Conservation (phyloP, 2,113 vertebrate genomes). For the Pollimyrus isidori region DNA sequence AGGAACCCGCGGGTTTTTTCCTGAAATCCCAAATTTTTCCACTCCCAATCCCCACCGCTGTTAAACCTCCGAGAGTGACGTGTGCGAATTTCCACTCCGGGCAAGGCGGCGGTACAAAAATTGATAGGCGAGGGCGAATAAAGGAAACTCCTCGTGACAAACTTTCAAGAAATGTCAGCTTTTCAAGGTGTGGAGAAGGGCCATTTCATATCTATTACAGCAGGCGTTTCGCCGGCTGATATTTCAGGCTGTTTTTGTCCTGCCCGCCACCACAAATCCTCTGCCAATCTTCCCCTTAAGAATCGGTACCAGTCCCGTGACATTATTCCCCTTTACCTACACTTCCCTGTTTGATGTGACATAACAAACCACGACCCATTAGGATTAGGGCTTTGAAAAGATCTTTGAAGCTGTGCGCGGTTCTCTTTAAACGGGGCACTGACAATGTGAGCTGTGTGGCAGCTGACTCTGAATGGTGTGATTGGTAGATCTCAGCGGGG, state of each 20-base stretch:
- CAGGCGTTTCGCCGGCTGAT: constrained; percentile 67
- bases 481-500: constrained; percentile 64
- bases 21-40: constrained; percentile 13
- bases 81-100: constrained; percentile 63
- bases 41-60: constrained; percentile 42
- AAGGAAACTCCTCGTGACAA: constrained; percentile 67
- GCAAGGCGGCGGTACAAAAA: constrained; percentile 66
- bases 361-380: constrained; percentile 78
- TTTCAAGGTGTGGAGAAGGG: constrained; percentile 72
- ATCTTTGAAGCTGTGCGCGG: constrained; percentile 74
- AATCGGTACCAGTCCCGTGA: constrained; percentile 63
- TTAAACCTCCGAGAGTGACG: constrained; percentile 64
- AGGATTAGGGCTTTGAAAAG: constrained; percentile 79
- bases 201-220: constrained; percentile 77
- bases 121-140: constrained; percentile 63
- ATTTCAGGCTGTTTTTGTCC: constrained; percentile 66
- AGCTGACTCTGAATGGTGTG: constrained; percentile 66
- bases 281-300: constrained; percentile 75
- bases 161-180: constrained; percentile 73
- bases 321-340: constrained; percentile 61
- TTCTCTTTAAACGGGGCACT: constrained; percentile 69
- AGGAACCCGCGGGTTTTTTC: neutral
- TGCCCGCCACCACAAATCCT: constrained; percentile 67
- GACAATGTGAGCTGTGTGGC: constrained; percentile 73
- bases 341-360: constrained; percentile 69